Percentiles rank a stretch among this genome's conserved stretches.
These are phyloP conservation scores for Lepidochrysops patricia DNA, from an alignment of 2,888 invertebrate genomes.

Conservation along the genomic window DNA sequence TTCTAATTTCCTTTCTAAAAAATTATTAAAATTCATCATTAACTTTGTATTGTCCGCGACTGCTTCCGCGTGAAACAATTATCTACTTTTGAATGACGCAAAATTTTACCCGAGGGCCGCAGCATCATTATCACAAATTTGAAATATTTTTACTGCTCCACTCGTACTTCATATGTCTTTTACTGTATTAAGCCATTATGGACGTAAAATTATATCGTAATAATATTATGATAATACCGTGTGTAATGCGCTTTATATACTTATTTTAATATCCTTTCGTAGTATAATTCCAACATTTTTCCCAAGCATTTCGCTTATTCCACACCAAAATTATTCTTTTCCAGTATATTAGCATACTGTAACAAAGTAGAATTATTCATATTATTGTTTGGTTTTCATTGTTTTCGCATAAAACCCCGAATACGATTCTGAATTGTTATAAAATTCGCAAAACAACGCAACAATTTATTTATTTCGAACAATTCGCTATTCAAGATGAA, in stretches of 20 bases:
- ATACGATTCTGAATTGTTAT: neutral
- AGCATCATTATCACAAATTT: too few species aligned
- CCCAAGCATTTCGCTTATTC: neutral
- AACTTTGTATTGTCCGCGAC: too few species aligned
- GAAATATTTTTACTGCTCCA: too few species aligned
- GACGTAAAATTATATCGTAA: too few species aligned
- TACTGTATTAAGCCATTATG: too few species aligned
- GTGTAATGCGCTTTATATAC: too few species aligned
- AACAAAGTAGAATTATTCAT: constrained; percentile 2
- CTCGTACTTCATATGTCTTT: too few species aligned
- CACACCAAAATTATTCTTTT: neutral
- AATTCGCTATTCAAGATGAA: neutral
- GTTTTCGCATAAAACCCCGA: constrained; percentile 2
- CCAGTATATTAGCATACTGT: neutral
- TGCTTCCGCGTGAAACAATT: too few species aligned
- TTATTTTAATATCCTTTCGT: neutral
- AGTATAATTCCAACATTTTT: neutral
- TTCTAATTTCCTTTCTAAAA: neutral
- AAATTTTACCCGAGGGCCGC: too few species aligned
- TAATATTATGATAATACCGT: too few species aligned
- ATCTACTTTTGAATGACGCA: too few species aligned
- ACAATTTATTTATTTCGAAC: neutral
- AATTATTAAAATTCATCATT: too few species aligned
- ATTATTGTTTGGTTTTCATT: constrained; percentile 4
- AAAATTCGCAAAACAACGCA: neutral